These are phyloP conservation scores for Sinocyclocheilus anshuiensis DNA, from an alignment of 2,113 vertebrate genomes.

Conservation along the genomic window DNA sequence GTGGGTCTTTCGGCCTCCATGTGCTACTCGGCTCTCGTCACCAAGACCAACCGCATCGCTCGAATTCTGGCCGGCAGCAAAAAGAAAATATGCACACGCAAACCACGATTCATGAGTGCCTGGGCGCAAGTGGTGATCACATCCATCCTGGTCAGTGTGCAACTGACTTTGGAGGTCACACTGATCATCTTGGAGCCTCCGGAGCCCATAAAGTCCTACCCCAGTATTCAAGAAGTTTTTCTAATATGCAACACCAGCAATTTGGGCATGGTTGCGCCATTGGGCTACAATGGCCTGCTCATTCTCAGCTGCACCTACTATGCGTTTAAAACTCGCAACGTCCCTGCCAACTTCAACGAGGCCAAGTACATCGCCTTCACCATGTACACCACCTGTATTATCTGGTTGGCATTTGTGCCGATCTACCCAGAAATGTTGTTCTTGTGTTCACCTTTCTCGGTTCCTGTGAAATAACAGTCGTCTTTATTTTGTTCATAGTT, in stretches of 20 bases:
- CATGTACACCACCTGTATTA: constrained; percentile 99
- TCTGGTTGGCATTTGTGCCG: constrained; percentile 97
- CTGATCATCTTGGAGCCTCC: constrained; percentile 95
- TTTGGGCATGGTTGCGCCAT: constrained; percentile 88
- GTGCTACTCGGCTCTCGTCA: constrained; percentile 96
- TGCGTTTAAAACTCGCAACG: constrained; percentile 98
- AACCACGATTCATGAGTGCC: constrained; percentile 96
- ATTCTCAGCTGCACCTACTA: constrained; percentile 99
- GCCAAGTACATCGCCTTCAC: constrained; percentile 99
- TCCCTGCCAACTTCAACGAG: constrained; percentile 98
- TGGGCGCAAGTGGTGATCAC: constrained; percentile 97
- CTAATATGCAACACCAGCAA: constrained; percentile 99
- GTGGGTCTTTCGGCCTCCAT: constrained; percentile 96
- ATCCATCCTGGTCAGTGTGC: constrained; percentile 87
- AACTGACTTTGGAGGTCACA: constrained; percentile 88
- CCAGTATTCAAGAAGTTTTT: constrained; percentile 94
- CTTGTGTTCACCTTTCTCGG: constrained; percentile 68
- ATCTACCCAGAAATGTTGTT: constrained; percentile 83
- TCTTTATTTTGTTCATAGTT: constrained; percentile 99
- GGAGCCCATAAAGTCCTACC: constrained; percentile 91
- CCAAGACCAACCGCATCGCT: constrained; percentile 97
- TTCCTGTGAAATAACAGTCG: constrained; percentile 76
- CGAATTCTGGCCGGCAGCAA: constrained; percentile 97
- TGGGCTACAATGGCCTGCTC: constrained; percentile 95
- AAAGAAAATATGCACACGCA: constrained; percentile 97